These are phyloP conservation scores for Macquaria ambigua DNA, from an alignment of 2,113 vertebrate species.

Conservation along the genomic window DNA sequence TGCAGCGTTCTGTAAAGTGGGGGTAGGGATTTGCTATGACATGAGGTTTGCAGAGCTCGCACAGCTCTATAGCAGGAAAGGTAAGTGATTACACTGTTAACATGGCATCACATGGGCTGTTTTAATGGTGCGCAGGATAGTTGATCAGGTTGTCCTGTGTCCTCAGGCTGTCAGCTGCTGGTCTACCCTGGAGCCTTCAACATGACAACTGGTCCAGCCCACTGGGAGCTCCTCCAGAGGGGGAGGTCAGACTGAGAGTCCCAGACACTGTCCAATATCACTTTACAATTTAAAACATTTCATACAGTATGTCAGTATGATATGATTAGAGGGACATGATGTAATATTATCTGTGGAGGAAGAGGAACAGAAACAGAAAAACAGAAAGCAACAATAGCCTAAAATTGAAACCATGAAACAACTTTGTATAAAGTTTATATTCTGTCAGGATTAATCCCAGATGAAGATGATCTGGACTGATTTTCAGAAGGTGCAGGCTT, in stretches of 20 bases:
- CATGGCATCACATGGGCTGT: accelerated
- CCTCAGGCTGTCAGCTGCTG: constrained; percentile 92
- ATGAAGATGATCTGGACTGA: not conserved
- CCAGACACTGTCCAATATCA: not conserved
- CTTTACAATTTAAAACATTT: not conserved
- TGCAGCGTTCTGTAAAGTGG: constrained; percentile 95
- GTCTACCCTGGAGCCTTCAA: constrained; percentile 98
- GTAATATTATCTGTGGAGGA: not conserved
- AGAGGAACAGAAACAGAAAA: not conserved
- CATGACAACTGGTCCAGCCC: constrained; percentile 96
- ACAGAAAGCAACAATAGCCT: not conserved
- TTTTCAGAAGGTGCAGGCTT: not conserved
- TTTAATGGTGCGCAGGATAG: too few relatives aligned
- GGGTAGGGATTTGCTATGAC: constrained; percentile 98
- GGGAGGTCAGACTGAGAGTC: constrained; percentile 86
- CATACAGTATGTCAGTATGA: not conserved
- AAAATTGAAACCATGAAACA: too few relatives aligned
- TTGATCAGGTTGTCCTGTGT: not conserved
- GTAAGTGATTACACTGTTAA: constrained; percentile 72
- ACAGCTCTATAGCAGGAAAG: constrained; percentile 92
- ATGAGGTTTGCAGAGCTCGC: constrained; percentile 96
- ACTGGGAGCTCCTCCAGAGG: constrained; percentile 97
- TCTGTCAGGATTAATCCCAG: too few relatives aligned
- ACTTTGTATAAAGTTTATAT: too few relatives aligned
- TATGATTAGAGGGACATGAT: not conserved